These are phyloP conservation scores for Ephialtes manifestator DNA, from an alignment of 2,888 invertebrate genomes.

Conservation along the genomic window DNA sequence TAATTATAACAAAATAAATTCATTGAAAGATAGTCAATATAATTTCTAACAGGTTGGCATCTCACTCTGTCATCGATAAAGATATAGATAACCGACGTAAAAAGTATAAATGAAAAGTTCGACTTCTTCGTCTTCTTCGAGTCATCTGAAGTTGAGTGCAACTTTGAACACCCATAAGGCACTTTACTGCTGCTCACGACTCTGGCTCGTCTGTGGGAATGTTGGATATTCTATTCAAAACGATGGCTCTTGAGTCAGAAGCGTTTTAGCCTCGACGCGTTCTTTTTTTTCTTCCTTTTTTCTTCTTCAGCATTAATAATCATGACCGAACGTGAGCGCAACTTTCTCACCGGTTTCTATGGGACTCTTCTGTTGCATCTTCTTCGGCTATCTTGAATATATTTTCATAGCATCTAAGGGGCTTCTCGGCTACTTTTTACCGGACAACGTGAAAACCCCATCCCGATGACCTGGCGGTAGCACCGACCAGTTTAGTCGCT, in stretches of 20 bases:
- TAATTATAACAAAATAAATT: not conserved
- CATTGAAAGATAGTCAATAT: not conserved
- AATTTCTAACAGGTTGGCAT: not conserved
- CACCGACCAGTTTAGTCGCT: not conserved
- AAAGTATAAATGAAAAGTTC: not conserved
- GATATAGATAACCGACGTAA: not conserved
- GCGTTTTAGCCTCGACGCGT: conserved; percentile 10
- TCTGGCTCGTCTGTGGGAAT: conserved; percentile 22
- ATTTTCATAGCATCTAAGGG: not conserved
- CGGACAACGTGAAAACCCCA: conserved; percentile 5
- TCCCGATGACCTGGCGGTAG: conserved; percentile 3
- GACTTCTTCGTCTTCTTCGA: not conserved
- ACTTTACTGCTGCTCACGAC: not conserved
- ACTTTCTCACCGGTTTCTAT: conserved; percentile 37
- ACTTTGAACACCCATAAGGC: not conserved
- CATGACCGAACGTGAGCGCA: conserved; percentile 34
- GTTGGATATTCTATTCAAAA: conserved; percentile 35
- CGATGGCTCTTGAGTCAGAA: conserved; percentile 9
- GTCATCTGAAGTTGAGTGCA: conserved; percentile 29
- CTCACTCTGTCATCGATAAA: not conserved
- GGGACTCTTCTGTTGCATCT: conserved; percentile 1
- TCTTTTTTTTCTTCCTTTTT: not conserved
- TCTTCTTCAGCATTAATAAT: conserved; percentile 40
- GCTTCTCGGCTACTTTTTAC: conserved; percentile 14
- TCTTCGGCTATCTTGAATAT: not conserved